Base-by-base conservation (phyloP, 2,888 invertebrate genomes). In the Catocala fraxini region DNA sequence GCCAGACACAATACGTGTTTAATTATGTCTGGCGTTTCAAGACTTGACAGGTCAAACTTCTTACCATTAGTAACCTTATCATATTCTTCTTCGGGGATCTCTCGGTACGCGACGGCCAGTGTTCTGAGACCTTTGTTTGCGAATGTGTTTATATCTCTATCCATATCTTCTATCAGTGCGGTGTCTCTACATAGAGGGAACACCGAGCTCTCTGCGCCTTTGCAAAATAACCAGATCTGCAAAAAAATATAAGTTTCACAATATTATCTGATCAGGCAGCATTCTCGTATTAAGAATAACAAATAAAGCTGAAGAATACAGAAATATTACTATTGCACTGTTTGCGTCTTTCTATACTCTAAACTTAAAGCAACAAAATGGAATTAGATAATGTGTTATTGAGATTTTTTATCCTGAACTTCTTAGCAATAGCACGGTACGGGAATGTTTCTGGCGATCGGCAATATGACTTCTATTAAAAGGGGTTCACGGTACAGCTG, bases 201-300 rank as follows among this genome's bases (percentile, higher is more conserved):
- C 1, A 98, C 95, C 43, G 97, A 95, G 57, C 96, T 96, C 81
- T 98, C 98, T 3, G 98, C 98, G 0, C 98, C 98, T 90, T 98
- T 98, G 76, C 97, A 96, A 72, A 97, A 96, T 43, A 98, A 87
- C 95, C 96, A 96, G 62, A 96, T 95, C 88, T 95, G 33, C n/a
- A 45, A 57, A 56, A n/a, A 45, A 10, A 25, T 12, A 15, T 13
- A 39, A 11, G 6, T 6, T 13, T 6, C 35, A 39, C 35, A 7
- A 39, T 9, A 39, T 39, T 9, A 39, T 39, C 12, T 25, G 25
- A n/a, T 34, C 25, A 33, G 56, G 6, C 34, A 45, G 10, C 7
- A 43, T 7, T 25, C 5, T 13, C 4, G 25, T 25, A 25, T 25
- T 25, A 25, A 25, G 3, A 25, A 25, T 4, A 25, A 25, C 25